Evolutionary conservation across 2,888 invertebrate species (phyloP), one percentile per base, ranked within the genome.

Genomic region (Pristionchus japonicus): DNA sequence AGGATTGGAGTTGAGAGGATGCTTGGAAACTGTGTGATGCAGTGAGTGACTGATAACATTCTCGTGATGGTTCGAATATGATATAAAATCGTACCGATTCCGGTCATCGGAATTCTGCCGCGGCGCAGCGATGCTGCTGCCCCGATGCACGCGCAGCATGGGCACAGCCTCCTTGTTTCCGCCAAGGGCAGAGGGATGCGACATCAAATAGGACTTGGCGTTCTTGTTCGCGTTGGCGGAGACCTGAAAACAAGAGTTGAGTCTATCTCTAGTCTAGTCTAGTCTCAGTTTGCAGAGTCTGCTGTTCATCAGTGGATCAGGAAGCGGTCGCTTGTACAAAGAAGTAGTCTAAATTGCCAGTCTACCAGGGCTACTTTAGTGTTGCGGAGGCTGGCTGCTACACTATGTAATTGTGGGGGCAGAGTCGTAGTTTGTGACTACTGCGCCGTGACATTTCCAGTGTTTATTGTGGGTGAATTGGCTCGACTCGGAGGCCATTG

Each of bases 181-280:
- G 27, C 87, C 87, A 23, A 93, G 90, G 40, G 92, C 93, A 27
- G 92, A 90, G 13, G 93, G 93, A 90, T 93, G 92, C 83, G 91
- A 93, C 90, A 93, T 91, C 64, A 94, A 90, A 87, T 92, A 91
- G 82, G 90, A 93, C 88, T 93, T 93, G 43, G 93, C 92, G 86
- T 93, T 94, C 88, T 93, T 93, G 88, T 93, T 94, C 70, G 93
- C 94, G 77, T 92, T 93, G 40, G 92, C 93, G 31, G 93, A 92
- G 31, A 93, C 93, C 93, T 93, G 70, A 27, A 92, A 90, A 11
- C 9, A 70, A 0, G 31, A 13, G 52, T 15, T 9, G 27, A 37
- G 34, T 34, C 70, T 9, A 4, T 70, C 17, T 70, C 20, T 15
- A 23, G 15, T 34, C 34, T 37, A 15, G 70, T 27, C 67, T 67